Evolutionary conservation across 2,113 vertebrate genomes (phyloP).

Genomic region (Ciconia maguari): DNA sequence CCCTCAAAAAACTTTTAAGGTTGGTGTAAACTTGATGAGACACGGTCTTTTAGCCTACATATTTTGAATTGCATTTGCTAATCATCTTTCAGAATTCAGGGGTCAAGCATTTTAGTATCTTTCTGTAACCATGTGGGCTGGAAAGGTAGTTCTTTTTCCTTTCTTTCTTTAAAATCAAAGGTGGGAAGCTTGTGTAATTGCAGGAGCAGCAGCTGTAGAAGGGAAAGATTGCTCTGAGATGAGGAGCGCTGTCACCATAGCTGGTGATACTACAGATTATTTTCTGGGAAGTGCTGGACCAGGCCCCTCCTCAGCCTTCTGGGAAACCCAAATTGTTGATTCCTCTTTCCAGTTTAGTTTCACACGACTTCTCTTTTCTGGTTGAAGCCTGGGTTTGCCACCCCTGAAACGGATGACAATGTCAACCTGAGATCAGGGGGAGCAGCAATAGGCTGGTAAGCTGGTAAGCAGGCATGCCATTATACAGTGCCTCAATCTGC

Average conservation of each 20-base stretch:
- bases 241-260: not conserved
- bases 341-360: not conserved
- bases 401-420: not conserved
- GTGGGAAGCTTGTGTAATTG: not conserved
- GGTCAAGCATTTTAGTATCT: not conserved
- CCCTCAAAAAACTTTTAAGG: not conserved
- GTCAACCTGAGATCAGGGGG: not conserved
- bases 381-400: not conserved
- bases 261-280: not conserved
- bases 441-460: not conserved
- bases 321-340: not conserved
- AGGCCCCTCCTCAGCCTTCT: not conserved
- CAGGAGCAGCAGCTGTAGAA: not conserved
- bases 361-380: not conserved
- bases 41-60: accelerated
- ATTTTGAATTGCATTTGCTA: not conserved
- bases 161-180: not conserved
- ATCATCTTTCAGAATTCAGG: not conserved
- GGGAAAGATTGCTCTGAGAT: not conserved
- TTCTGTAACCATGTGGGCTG: not conserved
- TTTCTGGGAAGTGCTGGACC: not conserved
- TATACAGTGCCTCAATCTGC: accelerated
- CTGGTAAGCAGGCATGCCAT: not conserved
- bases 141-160: not conserved
- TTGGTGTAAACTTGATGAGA: not conserved